Conservation (phyloP, 2,113 vertebrate species). For the Chinchilla lanigera region DNA sequence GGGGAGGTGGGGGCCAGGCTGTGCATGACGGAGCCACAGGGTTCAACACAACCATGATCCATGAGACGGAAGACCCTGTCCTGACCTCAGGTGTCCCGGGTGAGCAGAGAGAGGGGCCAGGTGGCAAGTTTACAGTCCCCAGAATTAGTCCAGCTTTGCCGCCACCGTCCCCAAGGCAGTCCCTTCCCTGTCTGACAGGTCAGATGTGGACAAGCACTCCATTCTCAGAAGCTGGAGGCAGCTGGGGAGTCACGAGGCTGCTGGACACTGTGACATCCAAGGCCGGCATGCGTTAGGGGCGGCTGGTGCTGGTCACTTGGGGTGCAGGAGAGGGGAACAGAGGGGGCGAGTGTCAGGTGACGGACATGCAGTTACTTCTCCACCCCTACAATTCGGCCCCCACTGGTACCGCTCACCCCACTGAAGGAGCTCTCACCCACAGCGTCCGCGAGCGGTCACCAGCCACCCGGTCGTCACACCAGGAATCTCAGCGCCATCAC, state of each 20-base stretch:
- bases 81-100: not conserved
- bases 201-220: not conserved
- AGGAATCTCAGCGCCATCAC: too few relatives aligned
- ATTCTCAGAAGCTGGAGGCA: not conserved
- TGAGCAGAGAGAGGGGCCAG: not conserved
- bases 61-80: fast-evolving
- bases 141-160: not conserved
- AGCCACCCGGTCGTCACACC: not conserved
- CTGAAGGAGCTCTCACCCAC: fast-evolving
- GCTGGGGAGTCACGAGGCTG: not conserved
- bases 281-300: fast-evolving
- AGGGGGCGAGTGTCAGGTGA: fast-evolving
- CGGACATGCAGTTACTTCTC: not conserved
- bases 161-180: not conserved
- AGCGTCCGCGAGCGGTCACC: fast-evolving
- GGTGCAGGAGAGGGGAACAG: not conserved
- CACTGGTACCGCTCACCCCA: not conserved
- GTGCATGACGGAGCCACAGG: not conserved
- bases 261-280: not conserved
- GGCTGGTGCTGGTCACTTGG: not conserved
- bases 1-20: not conserved
- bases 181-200: not conserved
- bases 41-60: fast-evolving
- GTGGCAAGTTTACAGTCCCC: not conserved
- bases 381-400: too few relatives aligned